These are phyloP conservation scores for Drosophila robusta DNA, from an alignment of 2,888 invertebrate species.

Conservation along the genomic window DNA sequence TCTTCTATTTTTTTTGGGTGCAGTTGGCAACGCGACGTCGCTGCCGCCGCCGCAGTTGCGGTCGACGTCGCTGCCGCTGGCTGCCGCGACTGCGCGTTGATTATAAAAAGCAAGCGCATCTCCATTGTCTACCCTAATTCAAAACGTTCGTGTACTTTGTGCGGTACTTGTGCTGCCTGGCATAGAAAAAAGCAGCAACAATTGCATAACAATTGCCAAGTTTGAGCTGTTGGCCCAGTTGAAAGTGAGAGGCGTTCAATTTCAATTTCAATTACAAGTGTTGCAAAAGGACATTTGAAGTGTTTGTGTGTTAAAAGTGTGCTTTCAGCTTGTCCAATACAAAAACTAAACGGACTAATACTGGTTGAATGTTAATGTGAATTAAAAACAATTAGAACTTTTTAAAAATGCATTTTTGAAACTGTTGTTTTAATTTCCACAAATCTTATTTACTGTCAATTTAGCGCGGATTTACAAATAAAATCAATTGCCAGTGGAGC, in stretches of 20 bases:
- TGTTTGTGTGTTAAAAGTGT: slow-evolving; percentile 24
- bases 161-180: slow-evolving; percentile 67
- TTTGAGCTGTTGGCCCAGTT: slow-evolving; percentile 35
- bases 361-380: slow-evolving; percentile 9
- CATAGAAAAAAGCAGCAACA: slow-evolving; percentile 30
- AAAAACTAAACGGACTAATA: background rate
- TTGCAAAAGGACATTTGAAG: slow-evolving; percentile 44
- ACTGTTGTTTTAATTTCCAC: slow-evolving; percentile 3
- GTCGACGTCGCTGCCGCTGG: slow-evolving; percentile 20
- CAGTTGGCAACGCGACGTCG: slow-evolving; percentile 68
- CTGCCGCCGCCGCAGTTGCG: slow-evolving; percentile 20
- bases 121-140: slow-evolving; percentile 81
- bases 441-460: slow-evolving; percentile 32
- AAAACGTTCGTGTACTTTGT: slow-evolving; percentile 81
- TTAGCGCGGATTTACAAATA: slow-evolving; percentile 35
- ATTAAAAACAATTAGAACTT: background rate
- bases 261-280: slow-evolving; percentile 27
- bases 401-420: background rate
- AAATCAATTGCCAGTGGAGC: slow-evolving; percentile 22
- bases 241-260: slow-evolving; percentile 41
- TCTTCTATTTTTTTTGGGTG: slow-evolving; percentile 55
- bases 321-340: background rate
- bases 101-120: slow-evolving; percentile 82
- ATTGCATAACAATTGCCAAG: slow-evolving; percentile 30
- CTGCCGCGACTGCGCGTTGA: slow-evolving; percentile 64